Percentiles rank a stretch among this genome's conserved stretches.
Conservation (phyloP, 2,888 invertebrate species). For the Micropterix aruncella region DNA sequence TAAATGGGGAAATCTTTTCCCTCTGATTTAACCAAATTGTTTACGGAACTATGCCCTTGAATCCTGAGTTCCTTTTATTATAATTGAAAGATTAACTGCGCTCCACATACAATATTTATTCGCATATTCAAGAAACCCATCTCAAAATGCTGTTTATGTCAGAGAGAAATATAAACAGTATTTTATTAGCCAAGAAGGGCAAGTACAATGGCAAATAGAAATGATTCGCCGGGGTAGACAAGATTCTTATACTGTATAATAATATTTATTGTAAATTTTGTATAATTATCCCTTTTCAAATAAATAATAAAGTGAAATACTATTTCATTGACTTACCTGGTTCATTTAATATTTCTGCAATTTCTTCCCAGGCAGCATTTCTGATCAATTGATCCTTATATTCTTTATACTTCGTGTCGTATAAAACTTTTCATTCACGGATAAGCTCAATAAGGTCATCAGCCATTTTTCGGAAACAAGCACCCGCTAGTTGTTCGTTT, state of each 20-base stretch:
- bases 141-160: slow-evolving; percentile 7
- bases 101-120: too few relatives aligned
- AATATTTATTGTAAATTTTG: neutral
- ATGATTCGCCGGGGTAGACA: slow-evolving; percentile 5
- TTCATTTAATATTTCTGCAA: slow-evolving; percentile 3
- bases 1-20: too few relatives aligned
- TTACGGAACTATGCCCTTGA: too few relatives aligned
- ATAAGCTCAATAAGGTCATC: slow-evolving; percentile 6
- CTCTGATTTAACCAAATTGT: too few relatives aligned
- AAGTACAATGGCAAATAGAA: slow-evolving; percentile 7
- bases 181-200: slow-evolving; percentile 6
- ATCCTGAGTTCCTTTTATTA: too few relatives aligned
- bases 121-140: too few relatives aligned
- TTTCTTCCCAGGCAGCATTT: slow-evolving; percentile 6
- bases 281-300: slow-evolving; percentile 5
- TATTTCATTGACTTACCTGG: slow-evolving; percentile 5
- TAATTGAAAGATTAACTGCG: too few relatives aligned
- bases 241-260: slow-evolving; percentile 1
- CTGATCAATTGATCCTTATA: slow-evolving; percentile 8
- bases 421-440: slow-evolving; percentile 7
- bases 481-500: slow-evolving; percentile 6
- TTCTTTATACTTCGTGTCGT: slow-evolving; percentile 7
- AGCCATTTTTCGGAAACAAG: slow-evolving; percentile 6
- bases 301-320: slow-evolving; percentile 6
- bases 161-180: slow-evolving; percentile 7